These are phyloP conservation scores for Epinotia nisella DNA, from an alignment of 2,888 invertebrate genomes.

Conservation along the genomic window DNA sequence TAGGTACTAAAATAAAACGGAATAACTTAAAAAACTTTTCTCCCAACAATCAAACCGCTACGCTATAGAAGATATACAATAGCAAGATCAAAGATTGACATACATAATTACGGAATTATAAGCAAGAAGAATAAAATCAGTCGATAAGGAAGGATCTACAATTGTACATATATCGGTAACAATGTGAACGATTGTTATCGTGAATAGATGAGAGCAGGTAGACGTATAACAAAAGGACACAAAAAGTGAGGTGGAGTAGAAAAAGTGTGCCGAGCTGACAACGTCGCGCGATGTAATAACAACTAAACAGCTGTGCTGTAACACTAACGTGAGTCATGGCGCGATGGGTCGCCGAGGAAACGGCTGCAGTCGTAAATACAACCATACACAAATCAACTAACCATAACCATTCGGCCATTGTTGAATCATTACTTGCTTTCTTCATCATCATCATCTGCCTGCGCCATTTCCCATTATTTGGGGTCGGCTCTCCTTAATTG, in stretches of 20 bases:
- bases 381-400: conserved; percentile 49
- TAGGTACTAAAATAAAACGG: conserved; percentile 10
- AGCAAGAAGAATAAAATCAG: conserved; percentile 19
- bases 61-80: conserved; percentile 1
- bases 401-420: conserved; percentile 31
- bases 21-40: conserved; percentile 9
- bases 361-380: conserved; percentile 70
- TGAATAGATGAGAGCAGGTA: conserved; percentile 50
- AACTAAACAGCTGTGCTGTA: conserved; percentile 63
- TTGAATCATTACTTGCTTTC: conserved; percentile 27
- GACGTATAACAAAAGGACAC: conserved; percentile 51
- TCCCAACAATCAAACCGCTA: conserved; percentile 19
- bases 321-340: conserved; percentile 66
- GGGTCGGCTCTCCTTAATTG: no score
- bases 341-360: conserved; percentile 67
- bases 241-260: conserved; percentile 48
- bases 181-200: conserved; percentile 43
- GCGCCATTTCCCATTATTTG: no score
- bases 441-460: no score
- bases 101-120: conserved; percentile 15
- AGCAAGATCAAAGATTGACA: conserved; percentile 40
- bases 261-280: conserved; percentile 56
- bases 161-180: conserved; percentile 38
- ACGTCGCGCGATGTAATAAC: conserved; percentile 63
- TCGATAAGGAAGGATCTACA: conserved; percentile 39